These are phyloP conservation scores for Philopedon plagiatum DNA, from an alignment of 2,888 invertebrate species.

Conservation along the genomic window DNA sequence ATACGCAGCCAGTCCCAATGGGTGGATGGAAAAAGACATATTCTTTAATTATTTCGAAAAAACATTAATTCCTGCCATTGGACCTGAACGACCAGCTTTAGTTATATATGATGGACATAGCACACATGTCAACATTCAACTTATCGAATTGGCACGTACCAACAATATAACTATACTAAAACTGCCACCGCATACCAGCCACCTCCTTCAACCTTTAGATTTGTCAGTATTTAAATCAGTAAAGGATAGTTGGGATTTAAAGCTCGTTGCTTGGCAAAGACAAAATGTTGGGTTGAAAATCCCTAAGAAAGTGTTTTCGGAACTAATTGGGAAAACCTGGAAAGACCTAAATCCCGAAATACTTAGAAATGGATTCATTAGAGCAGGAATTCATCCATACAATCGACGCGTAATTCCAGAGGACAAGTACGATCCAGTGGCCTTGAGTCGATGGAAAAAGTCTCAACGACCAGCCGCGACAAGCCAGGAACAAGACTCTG, in stretches of 20 bases:
- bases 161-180: too few species aligned
- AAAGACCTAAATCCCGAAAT: too few species aligned
- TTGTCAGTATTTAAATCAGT: constrained; percentile 1
- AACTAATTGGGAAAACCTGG: neutral
- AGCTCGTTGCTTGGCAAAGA: neutral
- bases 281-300: neutral
- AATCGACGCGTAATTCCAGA: too few species aligned
- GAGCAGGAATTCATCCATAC: too few species aligned
- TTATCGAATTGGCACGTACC: too few species aligned
- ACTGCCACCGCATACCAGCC: constrained; percentile 1
- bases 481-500: too few species aligned
- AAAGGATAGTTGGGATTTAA: neutral
- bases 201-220: neutral
- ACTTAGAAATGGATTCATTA: too few species aligned
- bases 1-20: neutral
- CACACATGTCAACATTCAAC: too few species aligned
- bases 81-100: neutral
- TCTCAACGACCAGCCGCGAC: too few species aligned
- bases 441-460: too few species aligned
- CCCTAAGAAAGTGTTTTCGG: too few species aligned
- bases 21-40: neutral
- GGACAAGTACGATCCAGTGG: too few species aligned
- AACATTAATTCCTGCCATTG: neutral
- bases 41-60: neutral
- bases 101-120: constrained; percentile 6